phyloP scores from a whole-genome alignment of 2,888 invertebrate genomes.

The Mechanitis mazaeus region DNA sequence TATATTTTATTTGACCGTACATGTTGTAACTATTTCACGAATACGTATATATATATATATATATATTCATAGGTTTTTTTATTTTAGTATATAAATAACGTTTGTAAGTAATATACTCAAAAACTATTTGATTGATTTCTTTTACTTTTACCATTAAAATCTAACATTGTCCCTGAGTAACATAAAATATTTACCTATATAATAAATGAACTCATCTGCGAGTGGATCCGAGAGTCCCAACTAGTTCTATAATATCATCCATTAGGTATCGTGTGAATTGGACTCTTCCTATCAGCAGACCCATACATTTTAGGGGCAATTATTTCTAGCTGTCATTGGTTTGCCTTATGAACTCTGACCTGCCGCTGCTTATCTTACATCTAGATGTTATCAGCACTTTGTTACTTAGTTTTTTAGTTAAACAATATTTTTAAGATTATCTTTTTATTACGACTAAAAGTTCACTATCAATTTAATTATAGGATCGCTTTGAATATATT shows the following conservation, averaged over 20 bases:
- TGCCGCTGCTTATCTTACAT: conserved; percentile 28
- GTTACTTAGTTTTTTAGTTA: background rate
- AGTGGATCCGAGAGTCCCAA: background rate
- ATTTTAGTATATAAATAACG: background rate
- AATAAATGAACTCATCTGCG: no score
- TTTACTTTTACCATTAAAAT: no score
- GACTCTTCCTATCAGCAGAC: background rate
- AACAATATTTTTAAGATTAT: background rate
- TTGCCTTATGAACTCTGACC: conserved; percentile 30
- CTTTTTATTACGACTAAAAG: background rate
- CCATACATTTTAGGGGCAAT: conserved; percentile 21
- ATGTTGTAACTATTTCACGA: background rate
- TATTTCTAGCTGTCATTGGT: conserved; percentile 33
- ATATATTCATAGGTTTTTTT: no score
- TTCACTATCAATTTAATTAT: background rate
- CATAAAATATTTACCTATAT: no score
- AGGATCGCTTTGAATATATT: background rate
- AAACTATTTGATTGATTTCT: no score
- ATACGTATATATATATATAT: no score
- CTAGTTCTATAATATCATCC: background rate
- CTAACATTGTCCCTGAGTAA: no score
- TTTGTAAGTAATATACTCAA: no score
- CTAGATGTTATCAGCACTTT: conserved; percentile 22
- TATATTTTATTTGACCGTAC: background rate
- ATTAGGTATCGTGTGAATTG: no score